Percentiles rank a stretch among this genome's conserved stretches.
phyloP scores from a whole-genome alignment of 2,888 invertebrate genomes.

The Germaria angustata region DNA sequence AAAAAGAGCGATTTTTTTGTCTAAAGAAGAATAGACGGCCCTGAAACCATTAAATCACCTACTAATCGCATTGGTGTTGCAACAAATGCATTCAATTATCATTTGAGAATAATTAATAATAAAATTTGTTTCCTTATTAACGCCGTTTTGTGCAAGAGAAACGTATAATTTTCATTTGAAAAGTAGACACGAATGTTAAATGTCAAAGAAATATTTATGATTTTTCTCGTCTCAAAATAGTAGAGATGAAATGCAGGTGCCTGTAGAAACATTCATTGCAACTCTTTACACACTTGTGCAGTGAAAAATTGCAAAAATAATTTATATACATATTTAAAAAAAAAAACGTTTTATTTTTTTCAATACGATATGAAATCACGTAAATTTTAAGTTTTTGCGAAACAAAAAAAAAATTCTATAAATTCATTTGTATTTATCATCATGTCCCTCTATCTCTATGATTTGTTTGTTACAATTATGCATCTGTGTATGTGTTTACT shows the following conservation, averaged over 20 bases:
- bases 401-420: constrained; percentile 13
- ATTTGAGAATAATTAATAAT: constrained; percentile 43
- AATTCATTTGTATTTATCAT: constrained; percentile 47
- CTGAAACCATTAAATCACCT: constrained; percentile 36
- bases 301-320: constrained; percentile 7
- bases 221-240: not conserved
- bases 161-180: constrained; percentile 1
- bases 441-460: constrained; percentile 13
- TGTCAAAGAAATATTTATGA: constrained; percentile 56
- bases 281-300: not conserved
- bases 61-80: constrained; percentile 13
- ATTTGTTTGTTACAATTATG: constrained; percentile 17
- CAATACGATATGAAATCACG: constrained; percentile 24
- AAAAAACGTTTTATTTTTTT: constrained; percentile 43
- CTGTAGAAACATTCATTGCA: not conserved
- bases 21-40: not conserved
- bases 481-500: not conserved
- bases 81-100: constrained; percentile 28
- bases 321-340: not conserved
- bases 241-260: constrained; percentile 43
- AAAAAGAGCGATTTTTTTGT: not conserved
- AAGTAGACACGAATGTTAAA: constrained; percentile 44
- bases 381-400: constrained; percentile 1
- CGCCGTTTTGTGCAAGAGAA: not conserved
- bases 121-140: constrained; percentile 13